These are phyloP conservation scores for Psittacus erithacus DNA, from an alignment of 2,113 vertebrate genomes.

Conservation along the genomic window DNA sequence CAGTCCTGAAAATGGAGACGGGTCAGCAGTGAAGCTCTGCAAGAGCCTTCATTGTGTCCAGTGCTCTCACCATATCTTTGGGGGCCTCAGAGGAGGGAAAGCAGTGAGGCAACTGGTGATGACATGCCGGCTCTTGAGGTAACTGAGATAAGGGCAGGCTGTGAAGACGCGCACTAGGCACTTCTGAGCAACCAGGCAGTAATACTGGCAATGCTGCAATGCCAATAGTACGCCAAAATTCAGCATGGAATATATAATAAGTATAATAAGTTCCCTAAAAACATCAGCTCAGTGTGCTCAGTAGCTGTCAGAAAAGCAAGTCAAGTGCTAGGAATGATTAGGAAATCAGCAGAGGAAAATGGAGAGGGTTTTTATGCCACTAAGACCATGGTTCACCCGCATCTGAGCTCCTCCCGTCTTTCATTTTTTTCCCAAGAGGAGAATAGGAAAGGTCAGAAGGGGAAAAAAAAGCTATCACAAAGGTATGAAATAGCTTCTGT, in stretches of 20 bases:
- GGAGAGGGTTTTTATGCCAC: not conserved
- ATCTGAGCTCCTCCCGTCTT: not conserved
- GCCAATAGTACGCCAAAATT: not conserved
- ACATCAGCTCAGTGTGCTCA: not conserved
- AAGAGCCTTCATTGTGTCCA: not conserved
- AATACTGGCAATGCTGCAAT: not conserved
- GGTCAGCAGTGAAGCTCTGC: not conserved
- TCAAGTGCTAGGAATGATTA: not conserved
- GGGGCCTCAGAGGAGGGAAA: not conserved
- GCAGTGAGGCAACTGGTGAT: not conserved
- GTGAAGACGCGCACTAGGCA: not conserved
- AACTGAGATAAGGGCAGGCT: not conserved
- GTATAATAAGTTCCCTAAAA: not conserved
- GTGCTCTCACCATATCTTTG: not conserved
- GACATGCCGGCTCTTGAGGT: not conserved
- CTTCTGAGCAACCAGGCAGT: not conserved
- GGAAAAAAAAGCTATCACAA: not conserved
- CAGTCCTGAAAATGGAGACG: accelerated
- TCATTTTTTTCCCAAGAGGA: not conserved
- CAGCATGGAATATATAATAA: not conserved
- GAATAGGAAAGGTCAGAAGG: not conserved
- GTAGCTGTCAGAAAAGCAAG: not conserved
- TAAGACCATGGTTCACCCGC: not conserved
- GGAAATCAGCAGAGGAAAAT: not conserved
- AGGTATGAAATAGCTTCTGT: not conserved